These are phyloP conservation scores for Pipistrellus nathusii DNA, from an alignment of 2,797 vertebrate species.

Conservation along the genomic window DNA sequence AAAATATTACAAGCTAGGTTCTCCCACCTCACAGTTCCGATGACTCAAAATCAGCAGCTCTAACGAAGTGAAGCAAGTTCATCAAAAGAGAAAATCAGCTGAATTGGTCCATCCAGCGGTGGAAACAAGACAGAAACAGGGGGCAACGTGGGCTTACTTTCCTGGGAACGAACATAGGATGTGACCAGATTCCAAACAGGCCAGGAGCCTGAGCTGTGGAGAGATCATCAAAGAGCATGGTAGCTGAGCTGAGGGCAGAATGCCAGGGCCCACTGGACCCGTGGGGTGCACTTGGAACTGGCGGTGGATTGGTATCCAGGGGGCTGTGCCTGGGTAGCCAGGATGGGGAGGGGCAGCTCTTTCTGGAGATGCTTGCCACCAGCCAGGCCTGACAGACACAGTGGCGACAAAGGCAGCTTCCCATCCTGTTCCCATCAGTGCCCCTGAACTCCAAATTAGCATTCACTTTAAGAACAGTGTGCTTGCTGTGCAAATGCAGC, in stretches of 20 bases:
- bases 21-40: neutral
- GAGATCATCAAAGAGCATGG: neutral
- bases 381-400: neutral
- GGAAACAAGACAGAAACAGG: slow-evolving; percentile 69
- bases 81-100: slow-evolving; percentile 76
- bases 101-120: slow-evolving; percentile 82
- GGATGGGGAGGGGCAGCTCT: neutral
- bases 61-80: slow-evolving; percentile 56
- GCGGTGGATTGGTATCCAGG: neutral
- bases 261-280: neutral
- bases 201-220: neutral
- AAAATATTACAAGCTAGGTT: slow-evolving; percentile 68
- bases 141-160: slow-evolving; percentile 58
- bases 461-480: neutral
- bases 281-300: neutral
- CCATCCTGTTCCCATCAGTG: neutral
- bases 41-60: slow-evolving; percentile 43
- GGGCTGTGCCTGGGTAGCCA: neutral
- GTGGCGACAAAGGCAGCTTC: neutral
- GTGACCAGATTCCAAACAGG: slow-evolving; percentile 34
- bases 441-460: neutral
- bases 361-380: neutral
- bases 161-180: slow-evolving; percentile 60
- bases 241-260: neutral
- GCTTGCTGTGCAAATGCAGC: neutral